A percentile compares a stretch with the other conserved stretches of the same genome.
phyloP scores from a whole-genome alignment of 2,888 invertebrate species.

The Danaus chrysippus region DNA sequence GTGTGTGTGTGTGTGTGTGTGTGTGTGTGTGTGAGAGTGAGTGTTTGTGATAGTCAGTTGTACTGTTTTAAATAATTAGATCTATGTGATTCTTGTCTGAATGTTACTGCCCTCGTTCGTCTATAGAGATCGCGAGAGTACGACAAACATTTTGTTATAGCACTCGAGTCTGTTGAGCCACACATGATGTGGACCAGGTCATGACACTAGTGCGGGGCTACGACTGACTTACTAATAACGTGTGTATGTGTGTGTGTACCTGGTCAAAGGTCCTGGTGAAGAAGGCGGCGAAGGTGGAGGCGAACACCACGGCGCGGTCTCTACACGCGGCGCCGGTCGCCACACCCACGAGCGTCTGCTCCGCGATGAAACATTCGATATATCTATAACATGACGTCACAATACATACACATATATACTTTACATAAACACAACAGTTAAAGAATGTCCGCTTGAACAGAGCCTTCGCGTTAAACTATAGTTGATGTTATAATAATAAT shows the following conservation, averaged over 20 bases:
- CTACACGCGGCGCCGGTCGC: constrained; percentile 97
- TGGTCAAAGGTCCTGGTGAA: constrained; percentile 98
- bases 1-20: too few species aligned
- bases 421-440: not conserved
- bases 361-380: constrained; percentile 99
- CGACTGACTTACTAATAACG: not conserved
- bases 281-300: constrained; percentile 98
- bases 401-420: too few species aligned
- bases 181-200: not conserved
- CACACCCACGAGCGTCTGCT: constrained; percentile 98
- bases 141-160: constrained; percentile 35
- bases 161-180: constrained; percentile 23
- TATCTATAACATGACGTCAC: constrained; percentile 77
- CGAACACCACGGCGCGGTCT: constrained; percentile 95
- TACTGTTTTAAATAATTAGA: too few species aligned
- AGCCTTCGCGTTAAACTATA: too few species aligned
- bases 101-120: constrained; percentile 42
- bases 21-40: too few species aligned
- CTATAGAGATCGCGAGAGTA: constrained; percentile 44
- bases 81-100: too few species aligned
- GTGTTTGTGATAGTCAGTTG: too few species aligned
- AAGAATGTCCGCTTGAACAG: too few species aligned
- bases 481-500: not conserved
- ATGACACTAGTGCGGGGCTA: not conserved
- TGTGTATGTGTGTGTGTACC: constrained; percentile 56